Percentiles rank a stretch among this genome's conserved stretches.
Evolutionary conservation across 2,888 invertebrate species (phyloP).

Genomic region (Cephalotes varians): DNA sequence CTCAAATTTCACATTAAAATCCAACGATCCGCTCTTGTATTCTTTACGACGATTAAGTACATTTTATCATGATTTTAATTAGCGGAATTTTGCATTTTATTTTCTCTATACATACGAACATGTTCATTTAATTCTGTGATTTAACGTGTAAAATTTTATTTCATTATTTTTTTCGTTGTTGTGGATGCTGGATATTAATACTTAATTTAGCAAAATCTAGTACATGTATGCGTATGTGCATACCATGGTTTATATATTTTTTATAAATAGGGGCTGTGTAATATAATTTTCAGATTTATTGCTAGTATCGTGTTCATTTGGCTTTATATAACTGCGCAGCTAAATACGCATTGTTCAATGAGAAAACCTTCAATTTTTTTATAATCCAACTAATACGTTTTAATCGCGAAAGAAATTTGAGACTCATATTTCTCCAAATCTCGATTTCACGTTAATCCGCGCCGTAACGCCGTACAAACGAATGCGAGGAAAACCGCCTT

Average conservation of each 20-base stretch:
- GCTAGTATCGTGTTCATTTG: neutral
- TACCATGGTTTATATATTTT: neutral
- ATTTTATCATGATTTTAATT: constrained; percentile 30
- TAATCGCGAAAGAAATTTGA: constrained; percentile 29
- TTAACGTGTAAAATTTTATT: constrained; percentile 23
- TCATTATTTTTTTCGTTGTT: constrained; percentile 23
- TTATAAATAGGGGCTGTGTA: constrained; percentile 19
- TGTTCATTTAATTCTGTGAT: neutral
- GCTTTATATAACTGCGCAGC: neutral
- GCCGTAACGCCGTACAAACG: constrained; percentile 38
- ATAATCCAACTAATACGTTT: neutral
- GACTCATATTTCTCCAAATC: neutral
- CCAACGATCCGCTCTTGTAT: neutral
- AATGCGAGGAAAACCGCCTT: constrained; percentile 37
- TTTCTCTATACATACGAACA: neutral
- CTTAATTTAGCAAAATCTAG: constrained; percentile 5
- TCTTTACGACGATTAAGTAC: constrained; percentile 6
- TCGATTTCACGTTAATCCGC: constrained; percentile 39
- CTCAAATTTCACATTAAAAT: constrained; percentile 14
- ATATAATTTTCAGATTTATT: constrained; percentile 25
- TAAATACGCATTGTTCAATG: neutral
- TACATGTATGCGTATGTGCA: no score
- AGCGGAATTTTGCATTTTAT: constrained; percentile 4
- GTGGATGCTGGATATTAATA: neutral
- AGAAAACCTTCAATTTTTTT: neutral